phyloP scores from a whole-genome alignment of 2,113 vertebrate species.

The Apteryx owenii region DNA sequence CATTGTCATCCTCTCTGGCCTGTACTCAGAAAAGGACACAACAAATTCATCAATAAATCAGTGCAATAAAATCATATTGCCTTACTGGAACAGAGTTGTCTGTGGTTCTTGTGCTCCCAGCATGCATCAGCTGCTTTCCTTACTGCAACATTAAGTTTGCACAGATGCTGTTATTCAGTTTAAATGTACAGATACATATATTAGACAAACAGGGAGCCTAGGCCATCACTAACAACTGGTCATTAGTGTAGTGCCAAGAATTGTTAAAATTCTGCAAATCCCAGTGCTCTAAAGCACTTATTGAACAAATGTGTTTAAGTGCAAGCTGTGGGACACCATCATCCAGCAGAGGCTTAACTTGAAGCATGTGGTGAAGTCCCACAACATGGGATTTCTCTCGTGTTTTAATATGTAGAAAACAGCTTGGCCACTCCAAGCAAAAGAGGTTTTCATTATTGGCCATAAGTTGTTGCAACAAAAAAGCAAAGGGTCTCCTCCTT shows the following conservation, averaged over 20 bases:
- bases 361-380: background rate
- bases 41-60: background rate
- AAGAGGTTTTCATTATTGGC: background rate
- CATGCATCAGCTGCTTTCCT: background rate
- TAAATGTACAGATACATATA: background rate
- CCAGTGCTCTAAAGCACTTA: background rate
- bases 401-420: background rate
- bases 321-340: constrained; percentile 4
- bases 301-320: rapidly evolving
- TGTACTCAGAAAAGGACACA: background rate
- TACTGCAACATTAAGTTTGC: background rate
- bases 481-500: background rate
- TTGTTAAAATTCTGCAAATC: background rate
- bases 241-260: background rate
- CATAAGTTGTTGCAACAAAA: background rate
- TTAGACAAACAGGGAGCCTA: background rate
- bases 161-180: background rate
- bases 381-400: background rate
- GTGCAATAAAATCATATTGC: background rate
- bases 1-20: background rate
- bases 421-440: background rate
- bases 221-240: rapidly evolving
- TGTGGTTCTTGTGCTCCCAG: rapidly evolving
- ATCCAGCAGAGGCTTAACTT: background rate
- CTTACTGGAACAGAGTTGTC: no score